These are phyloP conservation scores for Acanthosepion pharaonis DNA, from an alignment of 2,888 invertebrate genomes.

Conservation along the genomic window DNA sequence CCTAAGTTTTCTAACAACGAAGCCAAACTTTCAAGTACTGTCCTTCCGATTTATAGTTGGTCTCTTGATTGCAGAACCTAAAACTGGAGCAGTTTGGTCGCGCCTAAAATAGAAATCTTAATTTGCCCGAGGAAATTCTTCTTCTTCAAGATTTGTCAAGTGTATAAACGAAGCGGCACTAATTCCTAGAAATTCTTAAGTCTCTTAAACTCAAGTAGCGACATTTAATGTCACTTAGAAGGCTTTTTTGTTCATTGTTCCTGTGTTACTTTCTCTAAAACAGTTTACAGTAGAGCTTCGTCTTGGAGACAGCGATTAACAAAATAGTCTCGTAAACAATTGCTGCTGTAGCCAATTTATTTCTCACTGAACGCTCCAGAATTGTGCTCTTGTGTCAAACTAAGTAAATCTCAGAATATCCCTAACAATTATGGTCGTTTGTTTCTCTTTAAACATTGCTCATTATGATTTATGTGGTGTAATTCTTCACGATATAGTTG, in stretches of 20 bases:
- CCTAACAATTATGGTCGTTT: no score
- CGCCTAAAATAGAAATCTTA: constrained; percentile 9
- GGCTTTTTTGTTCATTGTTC: not conserved
- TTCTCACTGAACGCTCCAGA: not conserved
- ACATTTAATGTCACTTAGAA: not conserved
- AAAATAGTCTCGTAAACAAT: not conserved
- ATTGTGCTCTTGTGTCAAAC: not conserved
- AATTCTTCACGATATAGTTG: no score
- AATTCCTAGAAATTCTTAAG: not conserved
- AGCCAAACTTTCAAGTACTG: not conserved
- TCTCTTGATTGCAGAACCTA: not conserved
- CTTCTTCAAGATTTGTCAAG: not conserved
- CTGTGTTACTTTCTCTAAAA: not conserved
- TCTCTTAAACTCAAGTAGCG: not conserved
- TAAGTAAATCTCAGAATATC: no score
- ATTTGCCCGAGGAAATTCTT: not conserved
- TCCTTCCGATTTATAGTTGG: not conserved
- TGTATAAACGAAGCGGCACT: not conserved
- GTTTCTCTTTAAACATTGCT: no score
- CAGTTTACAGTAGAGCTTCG: not conserved
- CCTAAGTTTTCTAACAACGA: not conserved
- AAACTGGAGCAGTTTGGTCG: not conserved
- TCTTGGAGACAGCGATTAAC: not conserved
- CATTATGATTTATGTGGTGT: no score
- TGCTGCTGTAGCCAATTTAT: not conserved